Conservation (phyloP, 2,888 invertebrate species). For the Poecilus cupreus region DNA sequence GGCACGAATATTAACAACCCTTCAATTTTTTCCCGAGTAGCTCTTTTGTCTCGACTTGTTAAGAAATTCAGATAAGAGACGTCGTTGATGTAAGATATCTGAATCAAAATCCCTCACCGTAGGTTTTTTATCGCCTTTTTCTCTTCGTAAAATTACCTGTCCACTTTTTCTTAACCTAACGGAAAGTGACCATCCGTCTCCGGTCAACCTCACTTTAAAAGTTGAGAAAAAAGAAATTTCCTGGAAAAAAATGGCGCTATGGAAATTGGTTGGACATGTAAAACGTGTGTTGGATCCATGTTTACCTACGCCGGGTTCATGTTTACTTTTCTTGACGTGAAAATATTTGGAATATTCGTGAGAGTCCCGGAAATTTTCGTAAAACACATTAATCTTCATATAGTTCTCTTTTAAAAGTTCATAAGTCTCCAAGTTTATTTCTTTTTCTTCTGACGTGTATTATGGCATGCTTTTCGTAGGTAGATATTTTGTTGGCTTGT, state of each 20-base stretch:
- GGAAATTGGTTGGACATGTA: constrained; percentile 33
- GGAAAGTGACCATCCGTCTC: constrained; percentile 49
- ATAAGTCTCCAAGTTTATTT: constrained; percentile 20
- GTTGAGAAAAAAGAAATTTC: constrained; percentile 37
- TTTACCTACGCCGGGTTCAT: constrained; percentile 1
- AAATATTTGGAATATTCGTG: constrained; percentile 23
- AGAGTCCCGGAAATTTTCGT: neutral
- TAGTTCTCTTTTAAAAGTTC: constrained; percentile 15
- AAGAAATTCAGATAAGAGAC: constrained; percentile 13
- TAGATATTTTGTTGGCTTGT: neutral
- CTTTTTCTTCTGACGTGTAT: constrained; percentile 8
- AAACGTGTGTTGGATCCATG: constrained; percentile 2
- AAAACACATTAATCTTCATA: constrained; percentile 51
- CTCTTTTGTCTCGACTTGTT: constrained; percentile 45
- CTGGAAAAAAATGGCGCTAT: constrained; percentile 17
- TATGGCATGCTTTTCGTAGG: neutral
- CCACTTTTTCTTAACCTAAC: constrained; percentile 43
- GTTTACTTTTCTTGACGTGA: constrained; percentile 33
- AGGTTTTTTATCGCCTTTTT: constrained; percentile 59
- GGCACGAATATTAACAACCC: neutral
- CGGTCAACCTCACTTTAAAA: constrained; percentile 30
- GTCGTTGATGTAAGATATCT: constrained; percentile 53
- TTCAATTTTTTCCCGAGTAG: neutral
- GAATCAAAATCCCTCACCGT: constrained; percentile 57
- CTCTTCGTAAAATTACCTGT: constrained; percentile 57